Conservation (phyloP, 2,797 vertebrate genomes). For the Florisuga fusca region DNA sequence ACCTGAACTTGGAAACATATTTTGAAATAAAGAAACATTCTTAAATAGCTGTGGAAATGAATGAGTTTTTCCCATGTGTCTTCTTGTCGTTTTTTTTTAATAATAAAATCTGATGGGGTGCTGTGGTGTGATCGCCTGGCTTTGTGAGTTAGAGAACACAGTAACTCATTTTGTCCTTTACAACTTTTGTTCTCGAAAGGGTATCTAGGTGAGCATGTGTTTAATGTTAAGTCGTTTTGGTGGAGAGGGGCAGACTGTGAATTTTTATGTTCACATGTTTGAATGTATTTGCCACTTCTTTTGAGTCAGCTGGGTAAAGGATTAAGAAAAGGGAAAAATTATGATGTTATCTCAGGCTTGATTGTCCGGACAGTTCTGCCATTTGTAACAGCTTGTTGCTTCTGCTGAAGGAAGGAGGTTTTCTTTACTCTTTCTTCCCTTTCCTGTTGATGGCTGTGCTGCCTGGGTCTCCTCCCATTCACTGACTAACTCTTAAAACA, state of each 20-base stretch:
- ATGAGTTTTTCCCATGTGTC: neutral
- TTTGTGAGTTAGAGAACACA: neutral
- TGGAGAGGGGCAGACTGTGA: neutral
- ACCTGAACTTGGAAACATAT: neutral
- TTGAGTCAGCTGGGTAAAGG: neutral
- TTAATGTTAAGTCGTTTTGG: neutral
- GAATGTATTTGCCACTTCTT: neutral
- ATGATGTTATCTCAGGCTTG: neutral
- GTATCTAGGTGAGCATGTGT: neutral
- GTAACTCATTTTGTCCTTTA: neutral
- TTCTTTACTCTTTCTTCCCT: constrained; percentile 19
- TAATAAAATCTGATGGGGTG: neutral
- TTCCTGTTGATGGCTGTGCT: constrained; percentile 30
- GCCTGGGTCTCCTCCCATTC: neutral
- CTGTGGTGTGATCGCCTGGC: neutral
- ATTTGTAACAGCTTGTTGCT: neutral
- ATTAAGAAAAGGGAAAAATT: neutral
- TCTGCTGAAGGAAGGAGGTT: constrained; percentile 7
- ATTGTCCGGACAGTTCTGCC: neutral
- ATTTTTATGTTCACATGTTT: neutral
- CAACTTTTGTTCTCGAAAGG: constrained; percentile 8
- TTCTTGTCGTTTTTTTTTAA: neutral
- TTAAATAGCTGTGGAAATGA: neutral
- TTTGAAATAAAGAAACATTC: neutral
- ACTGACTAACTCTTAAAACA: neutral